phyloP scores from a whole-genome alignment of 2,797 vertebrate species.

The Chiroxiphia lanceolata region DNA sequence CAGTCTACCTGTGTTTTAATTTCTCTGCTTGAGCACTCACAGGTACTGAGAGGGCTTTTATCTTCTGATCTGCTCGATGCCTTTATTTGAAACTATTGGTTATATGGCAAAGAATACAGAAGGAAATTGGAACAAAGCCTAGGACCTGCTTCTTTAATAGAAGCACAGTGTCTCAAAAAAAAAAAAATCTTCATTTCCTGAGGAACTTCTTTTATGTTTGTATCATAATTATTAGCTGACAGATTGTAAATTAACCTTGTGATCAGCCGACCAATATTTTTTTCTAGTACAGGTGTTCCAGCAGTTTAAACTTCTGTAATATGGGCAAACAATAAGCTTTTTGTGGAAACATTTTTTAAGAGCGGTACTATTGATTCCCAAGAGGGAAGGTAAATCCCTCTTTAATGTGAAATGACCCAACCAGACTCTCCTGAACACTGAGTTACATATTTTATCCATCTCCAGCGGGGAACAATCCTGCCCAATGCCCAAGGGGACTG shows the following conservation, averaged over 20 bases:
- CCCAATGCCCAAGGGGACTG: neutral
- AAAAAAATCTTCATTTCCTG: neutral
- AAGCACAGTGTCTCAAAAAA: neutral
- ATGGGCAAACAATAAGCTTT: accelerated
- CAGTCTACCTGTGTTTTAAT: neutral
- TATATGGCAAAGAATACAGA: accelerated
- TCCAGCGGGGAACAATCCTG: neutral
- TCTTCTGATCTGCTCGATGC: neutral
- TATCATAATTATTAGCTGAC: neutral
- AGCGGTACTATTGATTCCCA: neutral
- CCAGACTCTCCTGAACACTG: neutral
- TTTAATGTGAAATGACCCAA: neutral
- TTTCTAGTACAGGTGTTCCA: neutral
- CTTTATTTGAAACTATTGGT: neutral
- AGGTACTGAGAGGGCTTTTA: neutral
- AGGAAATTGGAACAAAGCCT: neutral
- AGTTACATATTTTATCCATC: neutral
- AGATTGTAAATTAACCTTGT: neutral
- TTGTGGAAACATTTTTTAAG: neutral
- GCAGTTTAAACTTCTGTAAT: accelerated
- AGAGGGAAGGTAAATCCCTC: neutral
- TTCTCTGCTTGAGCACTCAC: neutral
- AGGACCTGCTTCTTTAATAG: neutral
- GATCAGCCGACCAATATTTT: neutral
- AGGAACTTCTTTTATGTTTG: neutral